Evolutionary conservation across 2,888 invertebrate species (phyloP).

Genomic region (Sphecodes monilicornis): DNA sequence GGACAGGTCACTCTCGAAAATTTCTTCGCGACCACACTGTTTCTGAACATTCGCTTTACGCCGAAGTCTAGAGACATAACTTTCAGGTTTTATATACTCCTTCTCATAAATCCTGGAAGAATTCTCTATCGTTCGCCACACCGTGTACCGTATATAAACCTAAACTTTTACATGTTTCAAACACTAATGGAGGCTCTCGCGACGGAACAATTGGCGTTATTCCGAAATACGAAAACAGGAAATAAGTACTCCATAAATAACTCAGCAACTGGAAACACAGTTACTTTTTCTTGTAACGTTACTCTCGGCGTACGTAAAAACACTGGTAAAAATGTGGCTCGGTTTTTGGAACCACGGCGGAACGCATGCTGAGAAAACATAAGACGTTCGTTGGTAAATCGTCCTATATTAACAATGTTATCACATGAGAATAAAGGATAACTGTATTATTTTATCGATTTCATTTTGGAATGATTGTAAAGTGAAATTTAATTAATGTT

Average conservation of each 20-base stretch:
- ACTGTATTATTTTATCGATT: neutral
- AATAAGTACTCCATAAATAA: conserved; percentile 12
- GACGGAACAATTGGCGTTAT: neutral
- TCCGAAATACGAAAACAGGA: conserved; percentile 4
- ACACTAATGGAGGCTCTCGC: neutral
- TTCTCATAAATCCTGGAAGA: conserved; percentile 52
- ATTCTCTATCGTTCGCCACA: conserved; percentile 53
- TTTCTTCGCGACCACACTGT: conserved; percentile 45
- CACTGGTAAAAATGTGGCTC: neutral
- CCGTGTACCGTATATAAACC: conserved; percentile 18
- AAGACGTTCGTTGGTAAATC: neutral
- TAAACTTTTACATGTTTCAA: conserved; percentile 21
- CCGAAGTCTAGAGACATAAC: conserved; percentile 54
- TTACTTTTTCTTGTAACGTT: conserved; percentile 14
- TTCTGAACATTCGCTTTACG: conserved; percentile 57
- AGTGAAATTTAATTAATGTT: neutral
- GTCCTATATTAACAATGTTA: neutral
- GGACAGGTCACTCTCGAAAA: conserved; percentile 50
- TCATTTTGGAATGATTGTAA: neutral
- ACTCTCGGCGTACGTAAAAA: neutral
- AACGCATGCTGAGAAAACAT: neutral
- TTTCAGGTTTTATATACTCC: conserved; percentile 53
- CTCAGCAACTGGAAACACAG: neutral
- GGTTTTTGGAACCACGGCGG: neutral
- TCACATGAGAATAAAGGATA: neutral